A percentile compares a stretch with the other conserved stretches of the same genome.
Conservation (phyloP, 1,140 invertebrate species). For the Drosophila tropicalis region DNA sequence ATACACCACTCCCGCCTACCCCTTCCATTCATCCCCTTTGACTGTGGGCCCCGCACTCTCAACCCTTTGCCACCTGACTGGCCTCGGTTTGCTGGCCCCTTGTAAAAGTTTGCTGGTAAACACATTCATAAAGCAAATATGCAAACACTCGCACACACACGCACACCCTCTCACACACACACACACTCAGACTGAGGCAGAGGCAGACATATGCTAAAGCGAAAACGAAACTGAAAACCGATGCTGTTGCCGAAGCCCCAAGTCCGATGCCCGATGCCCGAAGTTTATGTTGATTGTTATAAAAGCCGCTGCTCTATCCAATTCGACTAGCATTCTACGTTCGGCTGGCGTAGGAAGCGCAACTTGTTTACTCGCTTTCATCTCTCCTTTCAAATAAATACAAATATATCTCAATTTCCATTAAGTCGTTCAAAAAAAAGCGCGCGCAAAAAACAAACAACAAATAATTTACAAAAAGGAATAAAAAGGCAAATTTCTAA, state of each 20-base stretch:
- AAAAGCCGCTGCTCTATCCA: slow-evolving; percentile 52
- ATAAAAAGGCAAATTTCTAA: slow-evolving; percentile 6
- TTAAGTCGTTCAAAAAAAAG: slow-evolving; percentile 51
- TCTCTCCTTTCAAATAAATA: background rate
- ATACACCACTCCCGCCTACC: slow-evolving; percentile 13
- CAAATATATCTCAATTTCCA: background rate
- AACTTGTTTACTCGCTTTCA: slow-evolving; percentile 18
- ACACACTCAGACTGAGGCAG: background rate
- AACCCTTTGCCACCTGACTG: slow-evolving; percentile 1
- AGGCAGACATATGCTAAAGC: slow-evolving; percentile 74
- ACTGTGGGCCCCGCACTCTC: background rate
- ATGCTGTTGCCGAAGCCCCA: slow-evolving; percentile 22
- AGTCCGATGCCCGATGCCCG: background rate
- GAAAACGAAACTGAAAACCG: slow-evolving; percentile 40
- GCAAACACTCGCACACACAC: slow-evolving; percentile 42
- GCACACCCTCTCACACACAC: background rate
- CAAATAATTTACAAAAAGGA: slow-evolving; percentile 1
- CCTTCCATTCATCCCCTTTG: background rate
- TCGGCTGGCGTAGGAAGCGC: slow-evolving; percentile 64
- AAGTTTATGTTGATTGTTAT: slow-evolving; percentile 33
- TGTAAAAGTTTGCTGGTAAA: slow-evolving; percentile 77
- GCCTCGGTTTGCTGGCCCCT: slow-evolving; percentile 20
- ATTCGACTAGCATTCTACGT: slow-evolving; percentile 66
- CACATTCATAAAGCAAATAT: slow-evolving; percentile 81
- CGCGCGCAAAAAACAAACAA: slow-evolving; percentile 66